phyloP scores from a whole-genome alignment of 30 jellyfish, hydroid and myxozoan species.

The Catostylus mosaicus region DNA sequence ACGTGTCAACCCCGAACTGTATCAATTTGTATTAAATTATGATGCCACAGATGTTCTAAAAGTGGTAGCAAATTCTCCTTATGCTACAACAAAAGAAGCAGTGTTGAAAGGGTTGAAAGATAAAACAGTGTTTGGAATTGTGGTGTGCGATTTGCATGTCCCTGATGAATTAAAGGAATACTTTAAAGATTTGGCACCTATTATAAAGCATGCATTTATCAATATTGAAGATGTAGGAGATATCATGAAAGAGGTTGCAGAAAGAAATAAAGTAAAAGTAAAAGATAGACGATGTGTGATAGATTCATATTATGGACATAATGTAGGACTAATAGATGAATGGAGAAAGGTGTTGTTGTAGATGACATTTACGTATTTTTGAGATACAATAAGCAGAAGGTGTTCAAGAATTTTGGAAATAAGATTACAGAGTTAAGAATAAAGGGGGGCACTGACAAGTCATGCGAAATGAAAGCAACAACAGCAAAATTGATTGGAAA shows the following conservation, averaged over 20 bases:
- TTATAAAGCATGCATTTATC: background rate
- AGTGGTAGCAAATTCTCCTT: background rate
- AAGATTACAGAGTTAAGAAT: background rate
- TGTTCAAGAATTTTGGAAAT: background rate
- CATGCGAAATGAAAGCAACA: background rate
- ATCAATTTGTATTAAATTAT: background rate
- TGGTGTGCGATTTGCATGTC: background rate
- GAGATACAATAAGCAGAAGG: background rate
- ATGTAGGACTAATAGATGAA: background rate
- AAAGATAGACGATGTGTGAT: too few relatives aligned
- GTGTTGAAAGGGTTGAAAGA: background rate
- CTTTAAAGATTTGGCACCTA: background rate
- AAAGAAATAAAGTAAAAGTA: background rate
- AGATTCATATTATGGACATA: slow-evolving; percentile 5
- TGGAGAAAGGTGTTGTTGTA: slow-evolving; percentile 8
- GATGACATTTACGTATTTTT: background rate
- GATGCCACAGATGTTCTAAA: background rate
- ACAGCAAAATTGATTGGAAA: slow-evolving; percentile 22
- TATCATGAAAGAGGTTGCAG: background rate
- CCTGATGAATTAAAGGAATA: background rate
- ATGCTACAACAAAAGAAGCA: background rate
- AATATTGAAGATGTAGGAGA: background rate
- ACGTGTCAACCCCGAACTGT: background rate
- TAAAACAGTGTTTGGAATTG: background rate
- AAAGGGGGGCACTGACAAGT: slow-evolving; percentile 1